A percentile compares a stretch with the other conserved stretches of the same genome.
Evolutionary conservation across 1,140 invertebrate genomes (phyloP).

Genomic region (Colletes latitarsis): DNA sequence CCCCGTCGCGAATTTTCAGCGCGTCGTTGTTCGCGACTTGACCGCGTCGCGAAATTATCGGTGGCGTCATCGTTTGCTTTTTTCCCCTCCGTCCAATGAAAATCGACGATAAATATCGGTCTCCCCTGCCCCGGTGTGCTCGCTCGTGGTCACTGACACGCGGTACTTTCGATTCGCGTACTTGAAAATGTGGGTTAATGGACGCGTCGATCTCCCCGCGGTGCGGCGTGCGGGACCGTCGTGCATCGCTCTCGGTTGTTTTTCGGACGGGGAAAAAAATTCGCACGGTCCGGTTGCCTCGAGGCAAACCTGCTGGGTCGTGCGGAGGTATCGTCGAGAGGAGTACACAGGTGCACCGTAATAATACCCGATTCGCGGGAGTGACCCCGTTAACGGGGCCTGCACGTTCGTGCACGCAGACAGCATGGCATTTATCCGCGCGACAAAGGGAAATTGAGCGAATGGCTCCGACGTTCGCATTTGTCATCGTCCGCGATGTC

Average conservation of each 20-base stretch:
- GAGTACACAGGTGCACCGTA: slow-evolving; percentile 38
- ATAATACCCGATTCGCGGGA: slow-evolving; percentile 43
- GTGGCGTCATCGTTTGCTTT: slow-evolving; percentile 20
- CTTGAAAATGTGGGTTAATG: slow-evolving; percentile 64
- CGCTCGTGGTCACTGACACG: slow-evolving; percentile 30
- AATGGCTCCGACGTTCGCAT: neutral
- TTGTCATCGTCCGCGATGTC: slow-evolving; percentile 21
- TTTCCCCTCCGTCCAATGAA: slow-evolving; percentile 18
- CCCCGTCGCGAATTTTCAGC: neutral
- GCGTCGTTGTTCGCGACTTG: neutral
- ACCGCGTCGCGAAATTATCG: slow-evolving; percentile 14
- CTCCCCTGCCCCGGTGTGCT: too few species aligned
- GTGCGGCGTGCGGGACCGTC: slow-evolving; percentile 13
- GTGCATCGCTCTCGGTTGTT: slow-evolving; percentile 11
- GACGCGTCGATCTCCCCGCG: slow-evolving; percentile 44
- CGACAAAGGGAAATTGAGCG: slow-evolving; percentile 53
- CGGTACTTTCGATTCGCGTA: slow-evolving; percentile 45
- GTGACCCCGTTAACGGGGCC: slow-evolving; percentile 58
- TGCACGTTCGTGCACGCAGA: slow-evolving; percentile 6
- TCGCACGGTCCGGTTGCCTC: slow-evolving; percentile 44
- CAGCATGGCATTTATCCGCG: slow-evolving; percentile 50
- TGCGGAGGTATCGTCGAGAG: neutral
- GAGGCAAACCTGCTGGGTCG: slow-evolving; percentile 24
- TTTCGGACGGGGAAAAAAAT: slow-evolving; percentile 39
- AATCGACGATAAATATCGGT: slow-evolving; percentile 45